Conservation (phyloP, 2,113 vertebrate genomes). For the Illadopsis cleaveri region DNA sequence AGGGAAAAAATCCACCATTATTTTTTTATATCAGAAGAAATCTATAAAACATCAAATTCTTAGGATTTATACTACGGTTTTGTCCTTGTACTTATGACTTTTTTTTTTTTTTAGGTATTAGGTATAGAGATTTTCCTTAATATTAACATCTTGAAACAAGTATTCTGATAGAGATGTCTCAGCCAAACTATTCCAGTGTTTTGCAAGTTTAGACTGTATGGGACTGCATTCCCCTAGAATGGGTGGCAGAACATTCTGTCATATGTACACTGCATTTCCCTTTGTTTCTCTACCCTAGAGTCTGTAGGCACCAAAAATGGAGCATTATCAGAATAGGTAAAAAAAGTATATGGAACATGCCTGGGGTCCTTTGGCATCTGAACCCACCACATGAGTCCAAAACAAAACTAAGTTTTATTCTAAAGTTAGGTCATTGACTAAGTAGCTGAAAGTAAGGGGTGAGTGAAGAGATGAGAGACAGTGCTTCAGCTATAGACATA, state of each 20-base stretch:
- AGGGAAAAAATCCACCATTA: not conserved
- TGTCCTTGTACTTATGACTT: not conserved
- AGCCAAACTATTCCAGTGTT: not conserved
- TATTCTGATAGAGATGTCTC: not conserved
- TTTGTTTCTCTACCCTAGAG: not conserved
- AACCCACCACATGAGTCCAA: not conserved
- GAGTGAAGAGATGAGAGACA: not conserved
- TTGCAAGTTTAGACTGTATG: not conserved
- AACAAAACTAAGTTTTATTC: not conserved
- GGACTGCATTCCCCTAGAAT: not conserved
- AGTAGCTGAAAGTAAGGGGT: not conserved
- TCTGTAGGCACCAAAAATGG: not conserved
- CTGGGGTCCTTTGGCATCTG: not conserved
- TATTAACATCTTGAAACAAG: not conserved
- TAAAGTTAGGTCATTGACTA: not conserved
- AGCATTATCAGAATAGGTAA: not conserved
- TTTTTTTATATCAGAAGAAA: slow-evolving; percentile 20
- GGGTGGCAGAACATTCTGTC: not conserved
- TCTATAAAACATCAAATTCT: not conserved
- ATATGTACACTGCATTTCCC: not conserved
- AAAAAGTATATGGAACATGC: not conserved
- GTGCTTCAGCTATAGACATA: not conserved
- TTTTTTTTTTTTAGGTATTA: not conserved
- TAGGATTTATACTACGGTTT: not conserved
- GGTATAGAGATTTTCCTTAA: not conserved